Conservation (phyloP, 2,797 vertebrate genomes). For the Falco concolor region DNA sequence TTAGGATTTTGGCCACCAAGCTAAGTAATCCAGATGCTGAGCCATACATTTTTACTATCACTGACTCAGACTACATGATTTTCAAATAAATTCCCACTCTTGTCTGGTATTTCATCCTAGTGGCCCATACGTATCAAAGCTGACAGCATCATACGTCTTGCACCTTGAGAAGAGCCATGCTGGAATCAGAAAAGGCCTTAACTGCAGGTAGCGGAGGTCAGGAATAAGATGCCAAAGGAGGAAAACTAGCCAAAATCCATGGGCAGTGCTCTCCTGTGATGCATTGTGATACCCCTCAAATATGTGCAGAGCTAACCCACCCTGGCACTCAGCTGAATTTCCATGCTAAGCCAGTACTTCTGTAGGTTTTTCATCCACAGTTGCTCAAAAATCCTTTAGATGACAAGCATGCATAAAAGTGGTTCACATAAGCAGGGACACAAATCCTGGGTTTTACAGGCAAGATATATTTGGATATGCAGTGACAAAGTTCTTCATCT, state of each 20-base stretch:
- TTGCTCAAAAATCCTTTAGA: neutral
- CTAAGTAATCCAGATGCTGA: neutral
- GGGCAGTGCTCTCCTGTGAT: neutral
- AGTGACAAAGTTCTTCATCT: neutral
- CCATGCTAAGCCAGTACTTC: neutral
- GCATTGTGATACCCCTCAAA: accelerated
- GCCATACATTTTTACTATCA: neutral
- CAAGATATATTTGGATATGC: neutral
- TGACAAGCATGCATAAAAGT: neutral
- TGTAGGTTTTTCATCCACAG: neutral
- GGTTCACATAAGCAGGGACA: neutral
- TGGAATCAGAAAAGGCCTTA: neutral
- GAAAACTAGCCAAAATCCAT: neutral
- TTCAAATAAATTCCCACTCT: neutral
- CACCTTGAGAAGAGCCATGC: neutral
- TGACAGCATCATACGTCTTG: neutral
- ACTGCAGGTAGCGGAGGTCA: neutral
- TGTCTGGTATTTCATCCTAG: neutral
- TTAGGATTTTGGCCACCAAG: neutral
- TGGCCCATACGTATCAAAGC: neutral
- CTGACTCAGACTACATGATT: neutral
- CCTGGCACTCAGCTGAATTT: neutral
- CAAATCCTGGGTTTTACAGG: neutral
- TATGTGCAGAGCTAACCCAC: accelerated
- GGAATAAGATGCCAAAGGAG: neutral